Evolutionary conservation across 2,797 vertebrate genomes (phyloP), one percentile per base, ranked within the genome.

Genomic region (Falco concolor): DNA sequence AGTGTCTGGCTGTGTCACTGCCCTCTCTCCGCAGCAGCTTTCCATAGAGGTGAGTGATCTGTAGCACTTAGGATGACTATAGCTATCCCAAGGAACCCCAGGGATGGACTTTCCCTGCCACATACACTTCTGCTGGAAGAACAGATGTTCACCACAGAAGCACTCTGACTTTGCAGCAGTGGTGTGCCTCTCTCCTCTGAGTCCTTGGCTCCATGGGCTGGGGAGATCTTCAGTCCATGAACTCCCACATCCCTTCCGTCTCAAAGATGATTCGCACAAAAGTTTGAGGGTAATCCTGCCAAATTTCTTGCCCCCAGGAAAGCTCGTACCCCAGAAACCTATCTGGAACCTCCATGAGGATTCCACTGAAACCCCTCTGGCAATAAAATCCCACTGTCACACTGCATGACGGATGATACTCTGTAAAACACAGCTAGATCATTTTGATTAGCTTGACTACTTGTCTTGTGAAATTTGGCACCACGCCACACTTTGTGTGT

Each of bases 391-490:
- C 44, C 28, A 23, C 50, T 91, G 82, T 74, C 30, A 30, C 0
- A 0, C 44, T 20, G 9, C 9, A 20, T 36, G 80, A 84, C 42
- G 78, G 76, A 91, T 72, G 53, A 19, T 25, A 19, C 44, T 84
- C 54, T 82, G 60, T 60, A 89, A 94, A 90, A 86, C 0, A 1
- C 34, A 82, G 67, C 13, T 93, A 91, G 77, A 82, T 63, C 76
- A 76, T 65, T 84, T 27, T 87, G 60, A 79, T 74, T 70, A 84
- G 70, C 74, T 56, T 81, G 56, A 84, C 38, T 88, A 57, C 67
- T 84, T 67, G 42, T 79, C 59, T 84, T 84, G 56, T 74, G 80
- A 91, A 91, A 95, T 90, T 7, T 91, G 85, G 91, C 60, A 28
- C 45, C 28, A 27, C 5, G 32, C 70, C 64, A 70, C 11, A 20